Conservation (phyloP, 2,888 invertebrate species). For the Ophraella communa region DNA sequence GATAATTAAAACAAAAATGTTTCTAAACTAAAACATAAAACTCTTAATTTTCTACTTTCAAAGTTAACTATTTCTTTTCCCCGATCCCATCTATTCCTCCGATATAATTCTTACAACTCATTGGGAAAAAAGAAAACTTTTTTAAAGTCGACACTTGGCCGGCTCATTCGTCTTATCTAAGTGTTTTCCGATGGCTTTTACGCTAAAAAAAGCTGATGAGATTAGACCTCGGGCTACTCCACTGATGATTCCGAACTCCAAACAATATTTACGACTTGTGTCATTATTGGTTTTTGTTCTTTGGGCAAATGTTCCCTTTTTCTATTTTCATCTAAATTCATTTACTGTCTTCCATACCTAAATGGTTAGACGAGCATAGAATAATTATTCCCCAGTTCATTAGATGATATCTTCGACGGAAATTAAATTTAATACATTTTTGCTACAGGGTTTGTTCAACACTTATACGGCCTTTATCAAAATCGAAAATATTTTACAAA, state of each 20-base stretch:
- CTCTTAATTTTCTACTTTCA: too few relatives aligned
- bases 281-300: conserved; percentile 45
- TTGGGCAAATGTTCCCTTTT: conserved; percentile 17
- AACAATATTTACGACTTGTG: conserved; percentile 45
- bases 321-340: conserved; percentile 27
- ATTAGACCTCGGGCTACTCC: conserved; percentile 42
- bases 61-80: not conserved
- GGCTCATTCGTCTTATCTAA: conserved; percentile 42
- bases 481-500: too few relatives aligned
- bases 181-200: conserved; percentile 28
- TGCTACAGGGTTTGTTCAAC: not conserved
- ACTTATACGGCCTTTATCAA: too few relatives aligned
- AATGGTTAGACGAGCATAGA: conserved; percentile 18
- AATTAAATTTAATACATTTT: not conserved
- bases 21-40: too few relatives aligned
- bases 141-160: conserved; percentile 36
- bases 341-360: conserved; percentile 23
- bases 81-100: not conserved
- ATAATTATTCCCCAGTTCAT: conserved; percentile 37
- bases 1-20: too few relatives aligned
- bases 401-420: not conserved
- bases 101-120: conserved; percentile 4
- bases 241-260: conserved; percentile 43
- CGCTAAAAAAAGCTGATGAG: conserved; percentile 37
- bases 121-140: conserved; percentile 12